phyloP scores from a whole-genome alignment of 2,113 vertebrate genomes.

The Cnemophilus loriae region DNA sequence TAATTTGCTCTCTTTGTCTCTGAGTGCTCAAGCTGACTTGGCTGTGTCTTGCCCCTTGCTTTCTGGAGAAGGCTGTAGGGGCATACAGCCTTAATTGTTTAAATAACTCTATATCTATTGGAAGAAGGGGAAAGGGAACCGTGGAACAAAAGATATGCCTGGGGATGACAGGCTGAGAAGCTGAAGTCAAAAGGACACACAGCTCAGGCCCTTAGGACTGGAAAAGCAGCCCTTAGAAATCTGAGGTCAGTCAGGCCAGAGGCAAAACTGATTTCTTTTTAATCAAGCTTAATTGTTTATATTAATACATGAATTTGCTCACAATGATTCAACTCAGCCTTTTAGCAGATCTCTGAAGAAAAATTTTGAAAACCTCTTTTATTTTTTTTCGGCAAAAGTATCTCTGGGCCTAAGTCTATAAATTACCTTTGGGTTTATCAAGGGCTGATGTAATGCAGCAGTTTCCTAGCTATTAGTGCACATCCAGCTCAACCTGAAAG shows the following conservation, averaged over 20 bases:
- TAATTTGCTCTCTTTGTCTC: background rate
- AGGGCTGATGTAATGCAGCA: background rate
- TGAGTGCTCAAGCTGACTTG: background rate
- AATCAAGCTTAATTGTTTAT: slow-evolving; percentile 47
- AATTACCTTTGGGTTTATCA: background rate
- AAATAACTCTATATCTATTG: background rate
- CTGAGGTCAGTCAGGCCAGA: slow-evolving; percentile 7
- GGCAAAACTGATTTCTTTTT: slow-evolving; percentile 48
- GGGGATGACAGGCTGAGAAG: background rate
- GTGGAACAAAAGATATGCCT: background rate
- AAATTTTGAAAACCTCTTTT: background rate
- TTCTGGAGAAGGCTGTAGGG: background rate
- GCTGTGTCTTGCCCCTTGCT: background rate
- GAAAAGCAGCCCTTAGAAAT: slow-evolving; percentile 28
- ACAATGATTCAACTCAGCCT: background rate
- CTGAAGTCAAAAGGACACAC: slow-evolving; percentile 40
- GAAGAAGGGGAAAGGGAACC: background rate
- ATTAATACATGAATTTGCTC: slow-evolving; percentile 11
- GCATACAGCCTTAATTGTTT: slow-evolving; percentile 35
- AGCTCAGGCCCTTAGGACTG: slow-evolving; percentile 6
- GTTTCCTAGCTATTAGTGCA: background rate
- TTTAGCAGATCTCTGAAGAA: background rate
- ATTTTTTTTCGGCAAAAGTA: background rate
- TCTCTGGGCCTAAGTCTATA: background rate
- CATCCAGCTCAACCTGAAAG: background rate